Evolutionary conservation across 2,888 invertebrate species (phyloP).

Genomic region (Fragum whitleyi): DNA sequence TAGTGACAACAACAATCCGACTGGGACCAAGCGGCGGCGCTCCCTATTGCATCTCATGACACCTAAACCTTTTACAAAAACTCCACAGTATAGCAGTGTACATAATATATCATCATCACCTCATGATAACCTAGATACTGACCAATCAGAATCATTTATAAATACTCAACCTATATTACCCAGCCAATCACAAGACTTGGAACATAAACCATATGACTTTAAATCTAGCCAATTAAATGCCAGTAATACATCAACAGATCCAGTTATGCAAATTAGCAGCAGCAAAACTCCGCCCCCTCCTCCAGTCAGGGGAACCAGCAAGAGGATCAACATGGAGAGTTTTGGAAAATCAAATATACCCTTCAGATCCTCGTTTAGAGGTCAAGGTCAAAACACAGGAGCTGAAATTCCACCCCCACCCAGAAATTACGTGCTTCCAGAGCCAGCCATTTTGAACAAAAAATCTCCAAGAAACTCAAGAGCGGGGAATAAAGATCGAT

Average conservation of each 20-base stretch:
- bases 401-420: constrained; percentile 22
- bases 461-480: constrained; percentile 35
- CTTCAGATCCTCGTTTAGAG: not conserved
- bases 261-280: constrained; percentile 31
- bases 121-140: constrained; percentile 45
- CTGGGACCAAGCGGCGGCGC: constrained; percentile 69
- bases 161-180: constrained; percentile 52
- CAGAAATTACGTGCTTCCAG: constrained; percentile 54
- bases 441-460: constrained; percentile 57
- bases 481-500: constrained; percentile 87
- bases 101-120: constrained; percentile 43
- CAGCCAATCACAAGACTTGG: constrained; percentile 53
- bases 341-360: constrained; percentile 21
- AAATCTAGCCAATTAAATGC: constrained; percentile 55
- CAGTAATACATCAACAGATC: constrained; percentile 54
- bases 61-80: constrained; percentile 77
- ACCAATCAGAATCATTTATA: constrained; percentile 56
- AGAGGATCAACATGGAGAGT: constrained; percentile 41
- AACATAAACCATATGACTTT: constrained; percentile 24
- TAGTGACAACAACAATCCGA: constrained; percentile 52
- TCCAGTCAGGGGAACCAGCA: constrained; percentile 61
- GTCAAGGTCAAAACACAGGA: constrained; percentile 4
- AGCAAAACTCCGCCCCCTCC: constrained; percentile 57
- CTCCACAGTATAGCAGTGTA: constrained; percentile 57
- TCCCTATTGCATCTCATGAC: constrained; percentile 74